Evolutionary conservation across 2,888 invertebrate species (phyloP).

Genomic region (Drosophila picticornis): DNA sequence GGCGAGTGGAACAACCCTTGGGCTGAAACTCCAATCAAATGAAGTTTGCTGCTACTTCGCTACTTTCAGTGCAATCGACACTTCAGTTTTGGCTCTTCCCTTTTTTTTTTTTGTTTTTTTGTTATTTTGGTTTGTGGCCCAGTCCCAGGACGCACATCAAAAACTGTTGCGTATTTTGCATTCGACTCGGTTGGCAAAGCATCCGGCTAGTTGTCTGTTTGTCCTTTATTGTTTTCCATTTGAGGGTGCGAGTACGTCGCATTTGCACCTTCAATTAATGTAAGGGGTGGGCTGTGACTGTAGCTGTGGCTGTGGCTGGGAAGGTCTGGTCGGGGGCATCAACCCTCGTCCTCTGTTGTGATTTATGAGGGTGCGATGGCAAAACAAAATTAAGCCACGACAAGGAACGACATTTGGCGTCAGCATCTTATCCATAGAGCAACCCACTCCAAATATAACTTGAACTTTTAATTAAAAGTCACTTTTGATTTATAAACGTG

Average conservation of each 20-base stretch:
- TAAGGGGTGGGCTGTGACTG: constrained; percentile 30
- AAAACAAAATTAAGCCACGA: constrained; percentile 81
- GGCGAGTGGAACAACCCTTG: constrained; percentile 57
- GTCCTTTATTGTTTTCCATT: constrained; percentile 73
- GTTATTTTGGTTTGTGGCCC: constrained; percentile 16
- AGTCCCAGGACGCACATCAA: constrained; percentile 76
- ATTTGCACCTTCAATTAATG: constrained; percentile 81
- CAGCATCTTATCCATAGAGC: constrained; percentile 69
- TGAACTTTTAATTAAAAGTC: constrained; percentile 82
- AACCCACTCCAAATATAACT: constrained; percentile 43
- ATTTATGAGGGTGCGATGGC: constrained; percentile 78
- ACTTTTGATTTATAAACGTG: constrained; percentile 79
- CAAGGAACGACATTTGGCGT: constrained; percentile 75
- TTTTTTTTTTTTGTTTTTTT: neutral
- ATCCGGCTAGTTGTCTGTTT: constrained; percentile 48
- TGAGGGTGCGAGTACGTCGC: constrained; percentile 76
- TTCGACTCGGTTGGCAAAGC: constrained; percentile 50
- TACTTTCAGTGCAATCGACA: constrained; percentile 60
- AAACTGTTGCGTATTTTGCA: constrained; percentile 80
- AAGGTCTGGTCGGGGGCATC: constrained; percentile 9
- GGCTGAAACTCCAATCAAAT: constrained; percentile 43
- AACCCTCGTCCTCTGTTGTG: constrained; percentile 61
- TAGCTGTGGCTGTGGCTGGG: neutral
- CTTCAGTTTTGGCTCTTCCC: constrained; percentile 33
- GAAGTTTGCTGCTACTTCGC: constrained; percentile 52